Evolutionary conservation across 2,888 invertebrate species (phyloP).

Genomic region (Mellilla xanthometata): DNA sequence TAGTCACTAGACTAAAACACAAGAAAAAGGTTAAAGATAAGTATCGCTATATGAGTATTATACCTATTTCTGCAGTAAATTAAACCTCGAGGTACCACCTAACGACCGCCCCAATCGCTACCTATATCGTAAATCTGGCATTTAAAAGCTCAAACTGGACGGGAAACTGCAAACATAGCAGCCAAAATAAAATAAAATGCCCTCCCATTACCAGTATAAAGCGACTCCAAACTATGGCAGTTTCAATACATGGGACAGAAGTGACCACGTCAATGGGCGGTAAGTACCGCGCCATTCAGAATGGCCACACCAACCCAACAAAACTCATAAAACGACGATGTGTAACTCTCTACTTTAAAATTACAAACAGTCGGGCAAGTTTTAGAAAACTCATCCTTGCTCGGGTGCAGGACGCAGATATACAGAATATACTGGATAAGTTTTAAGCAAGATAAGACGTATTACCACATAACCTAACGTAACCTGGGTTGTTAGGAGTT

Average conservation of each 20-base stretch:
- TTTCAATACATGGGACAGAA: constrained; percentile 19
- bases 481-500: no score
- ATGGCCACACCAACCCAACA: constrained; percentile 41
- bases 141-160: no score
- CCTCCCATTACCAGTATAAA: constrained; percentile 11
- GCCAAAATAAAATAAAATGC: constrained; percentile 1
- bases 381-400: constrained; percentile 71
- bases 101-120: no score
- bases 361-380: constrained; percentile 77
- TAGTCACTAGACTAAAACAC: no score
- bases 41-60: no score
- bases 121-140: no score
- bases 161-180: neutral
- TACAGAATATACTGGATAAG: constrained; percentile 34
- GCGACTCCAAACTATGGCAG: constrained; percentile 22
- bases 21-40: no score
- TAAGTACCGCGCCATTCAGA: constrained; percentile 50
- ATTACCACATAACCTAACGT: no score
- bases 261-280: constrained; percentile 35
- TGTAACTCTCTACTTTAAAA: constrained; percentile 75
- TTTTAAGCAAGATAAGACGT: no score
- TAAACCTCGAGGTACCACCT: no score
- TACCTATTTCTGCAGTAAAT: no score
- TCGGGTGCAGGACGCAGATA: constrained; percentile 18
- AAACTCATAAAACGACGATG: constrained; percentile 70